These are phyloP conservation scores for Halichoeres trimaculatus DNA, from an alignment of 2,113 vertebrate genomes.

Conservation along the genomic window DNA sequence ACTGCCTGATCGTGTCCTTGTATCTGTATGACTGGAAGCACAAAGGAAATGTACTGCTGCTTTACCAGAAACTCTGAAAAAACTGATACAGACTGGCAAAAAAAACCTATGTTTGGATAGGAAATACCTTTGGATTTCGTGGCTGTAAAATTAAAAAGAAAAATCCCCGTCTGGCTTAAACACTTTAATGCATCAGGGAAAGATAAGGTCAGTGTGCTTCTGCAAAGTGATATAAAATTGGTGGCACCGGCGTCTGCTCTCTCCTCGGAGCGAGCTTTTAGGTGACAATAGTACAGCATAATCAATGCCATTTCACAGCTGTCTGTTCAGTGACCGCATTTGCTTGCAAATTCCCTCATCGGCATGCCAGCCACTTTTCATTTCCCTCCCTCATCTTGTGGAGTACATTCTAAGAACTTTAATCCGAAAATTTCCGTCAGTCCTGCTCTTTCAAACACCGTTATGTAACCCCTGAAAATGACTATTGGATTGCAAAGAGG, in stretches of 20 bases:
- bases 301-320: constrained; percentile 58
- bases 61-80: no score
- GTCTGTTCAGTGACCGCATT: constrained; percentile 32
- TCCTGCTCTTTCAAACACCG: constrained; percentile 43
- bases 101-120: neutral
- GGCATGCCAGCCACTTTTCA: constrained; percentile 37
- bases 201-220: constrained; percentile 55
- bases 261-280: constrained; percentile 33
- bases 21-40: neutral
- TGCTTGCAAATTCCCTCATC: constrained; percentile 53
- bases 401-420: constrained; percentile 48
- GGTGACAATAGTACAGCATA: constrained; percentile 41
- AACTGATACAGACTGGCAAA: neutral
- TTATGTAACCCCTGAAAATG: constrained; percentile 43
- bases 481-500: neutral
- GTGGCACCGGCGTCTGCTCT: constrained; percentile 34
- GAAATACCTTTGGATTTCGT: neutral
- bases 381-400: constrained; percentile 28
- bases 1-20: neutral
- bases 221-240: constrained; percentile 44
- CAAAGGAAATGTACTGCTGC: neutral
- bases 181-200: constrained; percentile 33
- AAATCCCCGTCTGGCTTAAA: constrained; percentile 26
- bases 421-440: constrained; percentile 54
- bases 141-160: constrained; percentile 11